Evolutionary conservation across 2,797 vertebrate species (phyloP), one percentile per base, ranked within the genome.

Genomic region (Spinibarbus caldwelli): DNA sequence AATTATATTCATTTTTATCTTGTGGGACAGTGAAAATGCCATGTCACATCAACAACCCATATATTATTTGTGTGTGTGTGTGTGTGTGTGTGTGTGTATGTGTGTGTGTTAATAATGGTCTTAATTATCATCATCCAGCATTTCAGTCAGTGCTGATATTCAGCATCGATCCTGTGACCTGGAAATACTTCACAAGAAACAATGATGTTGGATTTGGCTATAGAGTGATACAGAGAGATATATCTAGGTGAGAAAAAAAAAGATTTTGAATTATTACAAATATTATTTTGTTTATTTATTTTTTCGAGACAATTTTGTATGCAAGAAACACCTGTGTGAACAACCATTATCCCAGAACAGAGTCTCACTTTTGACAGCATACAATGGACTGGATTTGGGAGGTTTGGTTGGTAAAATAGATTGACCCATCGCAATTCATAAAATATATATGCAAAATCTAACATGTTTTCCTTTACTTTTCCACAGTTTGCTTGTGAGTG

Each of bases 401-500:
- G n/a, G 38, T 26, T 43, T 71, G 5, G 1, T 8, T 43, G 0
- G 4, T 72, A 9, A 34, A 64, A 11, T 47, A 67, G n/a, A 47
- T 52, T 15, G 21, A 38, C 26, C 21, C 1, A 70, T 26, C 12
- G 0, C 29, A 80, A 68, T 34, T 47, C 21, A 59, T 17, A 2
- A 11, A n/a, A 7, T 19, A 59, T 10, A 14, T 10, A 21, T n/a
- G 47, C 12, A 9, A 17, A 17, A 21, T 23, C 26, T 29, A 57
- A 45, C 49, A 80, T 68, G 6, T 73, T 64, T 62, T 84, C 17
- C 12, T 47, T 59, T 26, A 8, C 83, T 19, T 88, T 66, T 90
- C 64, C 62, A 64, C 85, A 95, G 95, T 72, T 31, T 95, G 77
- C 89, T 95, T n/a, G 82, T 94, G 85, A 95, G 93, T 49, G 94